Percentiles rank a stretch among this genome's conserved stretches.
Evolutionary conservation across 2,797 vertebrate genomes (phyloP).

Genomic region (Eleutherodactylus coqui): DNA sequence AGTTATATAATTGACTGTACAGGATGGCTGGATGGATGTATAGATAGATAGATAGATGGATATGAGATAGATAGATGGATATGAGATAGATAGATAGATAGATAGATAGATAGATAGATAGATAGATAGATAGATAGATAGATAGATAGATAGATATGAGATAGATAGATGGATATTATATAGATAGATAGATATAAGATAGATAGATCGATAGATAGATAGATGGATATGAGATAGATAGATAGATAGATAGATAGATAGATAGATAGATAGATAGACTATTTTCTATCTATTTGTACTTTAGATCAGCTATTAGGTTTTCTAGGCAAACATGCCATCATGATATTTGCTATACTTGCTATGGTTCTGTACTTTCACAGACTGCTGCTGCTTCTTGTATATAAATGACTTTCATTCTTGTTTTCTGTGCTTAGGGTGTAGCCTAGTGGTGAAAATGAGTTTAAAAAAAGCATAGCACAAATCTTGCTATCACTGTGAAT

Average conservation of each 20-base stretch:
- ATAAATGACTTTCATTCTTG: constrained; percentile 16
- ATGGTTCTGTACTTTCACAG: not conserved
- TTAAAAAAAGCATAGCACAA: not conserved
- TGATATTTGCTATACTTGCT: not conserved
- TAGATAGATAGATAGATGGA: no score
- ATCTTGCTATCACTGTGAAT: not conserved
- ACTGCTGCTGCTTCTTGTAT: not conserved
- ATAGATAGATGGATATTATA: not conserved
- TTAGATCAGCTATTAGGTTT: not conserved
- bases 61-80: no score
- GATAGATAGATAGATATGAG: not conserved
- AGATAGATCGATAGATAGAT: not conserved
- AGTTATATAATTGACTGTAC: no score
- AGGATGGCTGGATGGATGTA: no score
- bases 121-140: not conserved
- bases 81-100: no score
- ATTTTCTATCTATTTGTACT: not conserved
- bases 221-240: not conserved
- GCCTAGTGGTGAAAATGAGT: constrained; percentile 59
- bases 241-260: no score
- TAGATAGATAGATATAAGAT: no score
- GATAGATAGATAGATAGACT: not conserved
- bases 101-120: no score
- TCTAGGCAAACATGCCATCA: not conserved
- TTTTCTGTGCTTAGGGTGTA: constrained; percentile 57